phyloP scores from a whole-genome alignment of 2,888 invertebrate genomes.

The Pardosa pseudoannulata region DNA sequence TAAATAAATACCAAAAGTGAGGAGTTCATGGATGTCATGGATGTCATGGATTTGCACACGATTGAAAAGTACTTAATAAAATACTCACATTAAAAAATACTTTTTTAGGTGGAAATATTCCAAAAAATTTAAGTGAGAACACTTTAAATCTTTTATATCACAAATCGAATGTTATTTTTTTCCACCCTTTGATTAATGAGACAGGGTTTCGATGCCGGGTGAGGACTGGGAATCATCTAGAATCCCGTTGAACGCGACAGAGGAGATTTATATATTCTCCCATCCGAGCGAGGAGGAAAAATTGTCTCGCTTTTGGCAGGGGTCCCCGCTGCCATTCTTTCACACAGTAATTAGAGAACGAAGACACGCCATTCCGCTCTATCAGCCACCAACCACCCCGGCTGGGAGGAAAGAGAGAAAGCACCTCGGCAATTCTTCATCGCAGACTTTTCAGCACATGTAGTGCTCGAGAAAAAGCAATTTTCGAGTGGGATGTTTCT shows the following conservation, averaged over 20 bases:
- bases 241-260: not conserved
- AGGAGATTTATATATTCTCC: not conserved
- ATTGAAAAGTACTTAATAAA: too few species aligned
- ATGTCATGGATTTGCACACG: too few species aligned
- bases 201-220: too few species aligned
- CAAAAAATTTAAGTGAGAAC: too few species aligned
- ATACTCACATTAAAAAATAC: too few species aligned
- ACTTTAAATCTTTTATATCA: too few species aligned
- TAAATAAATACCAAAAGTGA: too few species aligned
- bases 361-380: not conserved
- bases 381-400: not conserved
- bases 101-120: too few species aligned
- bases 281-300: not conserved
- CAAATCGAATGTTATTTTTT: too few species aligned
- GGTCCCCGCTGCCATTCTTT: not conserved
- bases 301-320: not conserved
- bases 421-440: not conserved
- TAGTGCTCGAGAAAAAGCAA: not conserved
- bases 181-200: too few species aligned
- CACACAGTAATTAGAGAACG: slow-evolving; percentile 3
- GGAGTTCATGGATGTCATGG: too few species aligned
- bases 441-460: not conserved
- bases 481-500: not conserved
- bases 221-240: not conserved
- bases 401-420: not conserved